Base-by-base conservation (phyloP, 2,888 invertebrate species). In the Myopa testacea region DNA sequence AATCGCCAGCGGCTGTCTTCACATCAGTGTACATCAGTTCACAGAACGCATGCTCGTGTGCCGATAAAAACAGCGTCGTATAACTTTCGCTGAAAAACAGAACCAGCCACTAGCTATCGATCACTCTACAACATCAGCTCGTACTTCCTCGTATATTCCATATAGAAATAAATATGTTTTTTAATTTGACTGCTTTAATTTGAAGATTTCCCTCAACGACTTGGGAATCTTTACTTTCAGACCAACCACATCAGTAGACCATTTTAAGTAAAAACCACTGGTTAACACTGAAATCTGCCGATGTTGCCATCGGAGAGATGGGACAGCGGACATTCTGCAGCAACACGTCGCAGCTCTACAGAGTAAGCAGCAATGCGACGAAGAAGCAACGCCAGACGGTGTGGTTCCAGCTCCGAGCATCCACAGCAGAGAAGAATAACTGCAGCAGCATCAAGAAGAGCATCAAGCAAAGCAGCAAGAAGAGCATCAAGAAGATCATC, bases 1-100 rank as follows among this genome's bases (percentile, higher is more conserved):
- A n/a, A n/a, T 50, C 10, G 50, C 3, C 8, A 50, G 50, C 14
- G 50, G 3, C 50, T 50, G 8, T 1, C 50, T 50, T 26, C 26
- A 26, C 2, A 8, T 50, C 50, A 50, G 50, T 50, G 50, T 50
- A 50, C 50, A 50, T 50, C 50, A 50, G 50, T 14, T 10, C 50
- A 50, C 50, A 50, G 50, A 10, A 14, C 50, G 14, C 50, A 50
- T 3, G 26, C 2, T 26, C 26, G 8, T 50, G 50, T 14, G 50
- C 50, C 14, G n/a, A 10, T 50, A 50, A 50, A 50, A 50, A 14
- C 26, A 10, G 4, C 55, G 10, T 55, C 55, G 4, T 7, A 4
- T 6, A 67, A 67, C 67, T 67, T 67, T 67, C 67, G 40, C 67
- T 67, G 40, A 67, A n/a, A 67, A 40, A 26, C 38, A 40, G 37